Evolutionary conservation across 1,140 invertebrate species (phyloP), one percentile per base, ranked within the genome.

Genomic region (Ruditapes philippinarum): DNA sequence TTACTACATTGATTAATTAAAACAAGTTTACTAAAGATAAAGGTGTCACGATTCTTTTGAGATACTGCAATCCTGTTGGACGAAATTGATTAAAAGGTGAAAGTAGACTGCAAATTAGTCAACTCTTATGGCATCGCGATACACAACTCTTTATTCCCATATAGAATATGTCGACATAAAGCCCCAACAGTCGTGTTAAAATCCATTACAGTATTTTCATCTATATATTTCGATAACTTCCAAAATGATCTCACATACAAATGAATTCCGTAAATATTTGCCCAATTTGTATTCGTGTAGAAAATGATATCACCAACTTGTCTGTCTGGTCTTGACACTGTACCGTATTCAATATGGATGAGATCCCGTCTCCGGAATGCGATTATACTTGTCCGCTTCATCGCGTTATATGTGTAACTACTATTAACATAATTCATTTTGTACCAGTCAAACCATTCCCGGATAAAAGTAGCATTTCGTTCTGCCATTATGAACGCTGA

Each of bases 401-500:
- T 62, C 7, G 79, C 33, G 65, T 81, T 81, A 40, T 81, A 65
- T n/a, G 42, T 22, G 45, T 62, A 81, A 4, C 25, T 31, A 11
- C 3, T 25, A 14, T 3, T 17, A 3, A 25, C n/a, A 42, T 62
- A 81, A 19, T 81, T 5, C 9, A n/a, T 36, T 45, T 38, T 42
- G 36, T 81, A 81, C 14, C 33, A 36, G 33, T 65, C 45, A 14
- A 81, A 22, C 79, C 79, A 81, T 42, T 51, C 19, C 36, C 65
- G 54, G 4, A 81, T 19, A 42, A 81, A 81, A 25, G 33, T 38
- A 40, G 79, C 79, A 42, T 81, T 81, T 65, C 17, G 19, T n/a
- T 81, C 79, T 0, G 54, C 36, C 79, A 81, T 81, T 33, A 81
- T 42, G 25, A 62, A 81, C n/a, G n/a, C n/a, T n/a, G n/a, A n/a